Evolutionary conservation across 2,797 vertebrate species (phyloP).

Genomic region (Tenualosa ilisha): DNA sequence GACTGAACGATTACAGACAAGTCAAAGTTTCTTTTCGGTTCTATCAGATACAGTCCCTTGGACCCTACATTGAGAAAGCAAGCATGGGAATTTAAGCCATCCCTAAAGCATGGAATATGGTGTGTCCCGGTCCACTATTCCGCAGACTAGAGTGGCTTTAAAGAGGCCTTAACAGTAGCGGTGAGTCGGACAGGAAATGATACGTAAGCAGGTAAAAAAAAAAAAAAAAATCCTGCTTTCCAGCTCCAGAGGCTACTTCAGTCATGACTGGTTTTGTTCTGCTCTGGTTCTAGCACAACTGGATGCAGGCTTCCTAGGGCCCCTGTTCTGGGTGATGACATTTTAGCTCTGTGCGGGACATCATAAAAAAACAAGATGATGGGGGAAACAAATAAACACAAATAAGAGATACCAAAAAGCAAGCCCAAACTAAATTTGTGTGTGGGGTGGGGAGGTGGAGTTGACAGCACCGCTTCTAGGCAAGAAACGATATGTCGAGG

Average conservation of each 20-base stretch:
- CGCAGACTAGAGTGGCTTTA: background rate
- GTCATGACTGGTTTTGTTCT: background rate
- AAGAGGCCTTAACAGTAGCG: background rate
- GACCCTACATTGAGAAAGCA: background rate
- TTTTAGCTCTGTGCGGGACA: background rate
- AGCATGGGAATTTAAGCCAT: background rate
- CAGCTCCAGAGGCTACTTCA: background rate
- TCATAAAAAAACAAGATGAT: background rate
- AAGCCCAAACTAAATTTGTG: background rate
- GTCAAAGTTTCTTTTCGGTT: background rate
- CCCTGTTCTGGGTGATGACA: background rate
- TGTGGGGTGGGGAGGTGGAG: too few relatives aligned
- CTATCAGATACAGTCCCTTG: background rate
- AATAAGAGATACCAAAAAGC: background rate
- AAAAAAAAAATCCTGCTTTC: background rate
- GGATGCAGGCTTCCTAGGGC: background rate
- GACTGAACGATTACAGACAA: slow-evolving; percentile 21
- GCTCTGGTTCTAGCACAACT: background rate
- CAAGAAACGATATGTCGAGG: background rate
- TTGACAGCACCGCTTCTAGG: background rate
- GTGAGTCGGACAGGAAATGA: background rate
- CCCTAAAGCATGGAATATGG: background rate
- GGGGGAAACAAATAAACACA: background rate
- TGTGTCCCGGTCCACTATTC: background rate
- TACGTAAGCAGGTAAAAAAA: background rate